A percentile compares a stretch with the other conserved stretches of the same genome.
These are phyloP conservation scores for Eubucco bourcierii DNA, from an alignment of 2,113 vertebrate genomes.

Conservation along the genomic window DNA sequence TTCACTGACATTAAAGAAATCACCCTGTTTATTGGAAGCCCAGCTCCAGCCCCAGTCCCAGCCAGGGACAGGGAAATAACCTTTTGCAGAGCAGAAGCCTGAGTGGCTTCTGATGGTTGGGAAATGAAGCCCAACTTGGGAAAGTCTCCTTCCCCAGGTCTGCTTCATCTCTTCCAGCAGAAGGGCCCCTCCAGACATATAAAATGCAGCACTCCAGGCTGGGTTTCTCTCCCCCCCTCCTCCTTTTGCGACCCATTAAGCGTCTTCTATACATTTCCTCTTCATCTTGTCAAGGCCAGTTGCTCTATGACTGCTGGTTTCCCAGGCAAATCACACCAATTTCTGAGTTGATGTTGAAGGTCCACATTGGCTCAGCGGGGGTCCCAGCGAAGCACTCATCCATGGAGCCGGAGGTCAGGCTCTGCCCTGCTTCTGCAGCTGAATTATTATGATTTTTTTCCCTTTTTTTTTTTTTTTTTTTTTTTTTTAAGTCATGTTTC, in stretches of 20 bases:
- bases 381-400: conserved; percentile 77
- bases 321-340: conserved; percentile 89
- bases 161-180: background rate
- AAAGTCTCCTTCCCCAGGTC: background rate
- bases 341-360: conserved; percentile 87
- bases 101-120: background rate
- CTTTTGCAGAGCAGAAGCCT: background rate
- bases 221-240: conserved; percentile 6
- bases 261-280: conserved; percentile 64
- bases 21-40: background rate
- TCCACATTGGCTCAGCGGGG: conserved; percentile 85
- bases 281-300: conserved; percentile 73
- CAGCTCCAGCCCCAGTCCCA: background rate
- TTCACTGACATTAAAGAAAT: conserved; percentile 42
- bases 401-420: conserved; percentile 81
- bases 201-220: conserved; percentile 7
- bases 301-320: conserved; percentile 75
- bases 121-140: background rate
- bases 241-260: conserved; percentile 61
- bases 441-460: conserved; percentile 41
- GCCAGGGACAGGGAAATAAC: background rate
- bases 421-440: conserved; percentile 48
- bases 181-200: conserved; percentile 39
- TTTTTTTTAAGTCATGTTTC: conserved; percentile 20
- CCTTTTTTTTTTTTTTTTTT: background rate